These are phyloP conservation scores for Heliconius hortense DNA, from an alignment of 2,888 invertebrate genomes.

Conservation along the genomic window DNA sequence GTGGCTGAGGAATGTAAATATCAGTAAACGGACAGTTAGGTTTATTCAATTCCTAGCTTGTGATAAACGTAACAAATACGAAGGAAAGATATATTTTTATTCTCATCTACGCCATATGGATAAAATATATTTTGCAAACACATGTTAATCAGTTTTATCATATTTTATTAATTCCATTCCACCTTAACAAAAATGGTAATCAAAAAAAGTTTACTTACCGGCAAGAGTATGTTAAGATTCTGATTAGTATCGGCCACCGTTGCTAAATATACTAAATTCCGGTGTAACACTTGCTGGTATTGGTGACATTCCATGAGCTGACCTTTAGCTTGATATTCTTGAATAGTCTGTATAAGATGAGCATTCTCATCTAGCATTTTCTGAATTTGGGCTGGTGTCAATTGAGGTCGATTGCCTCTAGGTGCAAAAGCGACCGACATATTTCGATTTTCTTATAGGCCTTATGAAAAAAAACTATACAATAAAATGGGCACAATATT, in stretches of 20 bases:
- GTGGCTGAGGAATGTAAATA: too few species aligned
- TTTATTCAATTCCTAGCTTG: background rate
- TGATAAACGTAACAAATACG: background rate
- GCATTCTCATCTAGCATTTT: slow-evolving; percentile 99
- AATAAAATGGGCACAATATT: background rate
- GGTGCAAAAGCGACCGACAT: slow-evolving; percentile 90
- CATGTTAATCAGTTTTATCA: background rate
- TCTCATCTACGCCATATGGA: background rate
- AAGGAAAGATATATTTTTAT: background rate
- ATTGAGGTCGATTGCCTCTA: slow-evolving; percentile 87
- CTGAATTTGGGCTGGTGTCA: slow-evolving; percentile 92
- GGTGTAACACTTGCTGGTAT: slow-evolving; percentile 96
- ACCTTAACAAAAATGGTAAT: background rate
- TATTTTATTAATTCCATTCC: background rate
- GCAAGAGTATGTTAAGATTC: slow-evolving; percentile 93
- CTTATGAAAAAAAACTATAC: background rate
- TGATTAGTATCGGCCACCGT: slow-evolving; percentile 98
- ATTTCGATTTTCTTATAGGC: slow-evolving; percentile 28
- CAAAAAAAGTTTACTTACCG: slow-evolving; percentile 82
- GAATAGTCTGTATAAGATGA: slow-evolving; percentile 97
- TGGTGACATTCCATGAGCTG: slow-evolving; percentile 96
- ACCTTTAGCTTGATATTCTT: slow-evolving; percentile 97
- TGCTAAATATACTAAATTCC: slow-evolving; percentile 97
- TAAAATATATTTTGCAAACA: background rate
- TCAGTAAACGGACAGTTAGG: too few species aligned